phyloP scores from a whole-genome alignment of 92 coral and sea anemone genomes.

The Pocillopora grandis region DNA sequence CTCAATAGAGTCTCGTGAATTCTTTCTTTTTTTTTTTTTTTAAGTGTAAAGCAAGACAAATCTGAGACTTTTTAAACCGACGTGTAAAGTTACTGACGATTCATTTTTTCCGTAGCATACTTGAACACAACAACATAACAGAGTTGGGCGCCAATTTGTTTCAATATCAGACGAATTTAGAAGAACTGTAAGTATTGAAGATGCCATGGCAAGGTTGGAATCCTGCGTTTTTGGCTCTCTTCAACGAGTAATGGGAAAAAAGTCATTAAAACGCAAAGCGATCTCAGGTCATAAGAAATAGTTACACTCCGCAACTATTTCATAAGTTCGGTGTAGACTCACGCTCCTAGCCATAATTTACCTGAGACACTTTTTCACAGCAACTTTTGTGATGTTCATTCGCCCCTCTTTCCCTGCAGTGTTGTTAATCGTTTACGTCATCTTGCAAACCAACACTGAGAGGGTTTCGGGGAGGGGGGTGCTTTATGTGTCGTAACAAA shows the following conservation, averaged over 20 bases:
- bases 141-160: slow-evolving; percentile 71
- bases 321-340: not conserved
- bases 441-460: too few relatives aligned
- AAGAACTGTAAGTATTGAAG: slow-evolving; percentile 57
- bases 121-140: slow-evolving; percentile 67
- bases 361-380: not conserved
- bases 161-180: slow-evolving; percentile 60
- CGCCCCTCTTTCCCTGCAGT: too few relatives aligned
- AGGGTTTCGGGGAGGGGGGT: too few relatives aligned
- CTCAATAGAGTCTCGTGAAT: too few relatives aligned
- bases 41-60: too few relatives aligned
- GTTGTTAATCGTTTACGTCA: too few relatives aligned
- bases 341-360: too few relatives aligned
- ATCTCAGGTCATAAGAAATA: too few relatives aligned
- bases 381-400: not conserved
- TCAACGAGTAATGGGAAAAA: not conserved
- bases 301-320: not conserved
- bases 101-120: slow-evolving; percentile 39
- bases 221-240: not conserved
- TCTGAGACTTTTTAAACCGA: too few relatives aligned
- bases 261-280: too few relatives aligned
- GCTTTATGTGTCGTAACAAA: too few relatives aligned
- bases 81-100: not conserved
- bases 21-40: too few relatives aligned
- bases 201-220: not conserved